Evolutionary conservation across 2,888 invertebrate species (phyloP), one percentile per base, ranked within the genome.

Genomic region (Tachina lurida): DNA sequence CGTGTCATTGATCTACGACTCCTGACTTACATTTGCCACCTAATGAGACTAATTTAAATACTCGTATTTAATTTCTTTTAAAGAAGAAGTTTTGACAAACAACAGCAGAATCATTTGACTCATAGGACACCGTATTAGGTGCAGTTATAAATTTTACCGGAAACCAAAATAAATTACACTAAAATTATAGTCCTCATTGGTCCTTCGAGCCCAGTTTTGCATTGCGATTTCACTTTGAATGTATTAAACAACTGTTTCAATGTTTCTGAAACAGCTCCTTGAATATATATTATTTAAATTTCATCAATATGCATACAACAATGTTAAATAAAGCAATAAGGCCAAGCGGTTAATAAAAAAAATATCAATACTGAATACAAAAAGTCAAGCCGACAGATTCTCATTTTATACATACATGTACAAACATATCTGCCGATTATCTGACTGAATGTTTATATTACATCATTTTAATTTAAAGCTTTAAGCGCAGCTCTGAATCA

Each of bases 381-480:
- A 79, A 43, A 73, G 17, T 15, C 3, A 10, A 70, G 8, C 79
- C 71, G 71, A 17, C 80, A 74, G 54, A 31, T 58, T 49, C 3
- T 31, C 9, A 67, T 31, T 31, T 31, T 31, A 31, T 4, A 31
- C 4, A 31, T 31, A 7, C 7, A 31, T 31, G 31, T 77, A 54
- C 49, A 31, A 17, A 52, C 10, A 19, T 17, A 39, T 17, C 15
- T 41, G 45, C 9, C 56, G 45, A 17, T 39, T 52, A 70, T 17
- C 31, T 45, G 70, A 43, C 43, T 54, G 78, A 62, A 54, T 47
- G 43, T 19, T 63, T 54, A 45, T 19, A 58, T 73, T 41, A 78
- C 43, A 80, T 74, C 80, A 80, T 52, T 80, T 74, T 8, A 74
- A 73, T 73, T 49, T 74, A 58, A 3, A 5, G 19, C 60, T 74